Evolutionary conservation across 2,888 invertebrate species (phyloP), one percentile per base, ranked within the genome.

Genomic region (Thelaira solivaga): DNA sequence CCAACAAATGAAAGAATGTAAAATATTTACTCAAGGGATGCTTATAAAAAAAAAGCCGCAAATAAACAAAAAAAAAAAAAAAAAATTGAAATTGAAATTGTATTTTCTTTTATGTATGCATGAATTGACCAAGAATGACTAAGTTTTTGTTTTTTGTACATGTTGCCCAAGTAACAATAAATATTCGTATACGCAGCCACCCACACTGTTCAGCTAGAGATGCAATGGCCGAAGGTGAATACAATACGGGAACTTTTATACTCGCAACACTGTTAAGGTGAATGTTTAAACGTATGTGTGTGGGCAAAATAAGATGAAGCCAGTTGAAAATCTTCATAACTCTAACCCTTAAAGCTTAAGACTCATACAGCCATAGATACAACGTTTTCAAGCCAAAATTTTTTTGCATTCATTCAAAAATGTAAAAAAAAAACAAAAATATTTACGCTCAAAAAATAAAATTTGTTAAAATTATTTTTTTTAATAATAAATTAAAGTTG

Each of bases 11-110:
- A 57, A 67, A 67, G 59, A 61, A 71, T 61, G 29, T 47, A 57
- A 68, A 39, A 34, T 77, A 68, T 73, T 57, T 73, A 36, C 55
- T 68, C 49, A 55, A 55, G 72, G 72, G 72, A 62, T 47, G 55
- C 24, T 64, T 24, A 18, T 13, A 43, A 16, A 13, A 13, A 61
- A 31, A 36, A 61, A 41, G 1, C 5, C 8, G 22, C 4, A n/a
- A n/a, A n/a, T n/a, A n/a, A n/a, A n/a, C n/a, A n/a, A 45, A 31
- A 53, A 74, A 18, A 41, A 16, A 2, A 41, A 20, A 36, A 59
- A 24, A 53, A 20, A 10, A 24, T 62, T 26, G 16, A 64, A 72
- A 47, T 53, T 45, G 34, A 74, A 74, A 74, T 67, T 74, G 41
- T 67, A 67, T 51, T 59, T 61, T 67, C 67, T 67, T 74, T 74